These are phyloP conservation scores for Pollenia labialis DNA, from an alignment of 2,888 invertebrate species.

Conservation along the genomic window DNA sequence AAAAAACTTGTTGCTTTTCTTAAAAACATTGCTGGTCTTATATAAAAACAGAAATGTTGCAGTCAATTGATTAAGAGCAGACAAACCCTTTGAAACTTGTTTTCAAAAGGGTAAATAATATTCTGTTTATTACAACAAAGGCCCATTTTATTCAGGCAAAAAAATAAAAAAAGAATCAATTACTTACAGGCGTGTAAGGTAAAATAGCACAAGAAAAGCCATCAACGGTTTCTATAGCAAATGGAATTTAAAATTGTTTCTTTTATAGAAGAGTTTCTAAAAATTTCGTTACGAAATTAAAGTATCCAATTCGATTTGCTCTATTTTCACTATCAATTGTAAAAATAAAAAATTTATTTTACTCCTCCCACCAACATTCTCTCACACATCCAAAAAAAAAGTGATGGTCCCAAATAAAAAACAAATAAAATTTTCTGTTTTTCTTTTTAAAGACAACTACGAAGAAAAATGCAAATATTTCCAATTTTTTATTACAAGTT, in stretches of 20 bases:
- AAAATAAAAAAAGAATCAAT: too few species aligned
- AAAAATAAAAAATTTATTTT: slow-evolving; percentile 26
- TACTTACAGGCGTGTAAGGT: too few species aligned
- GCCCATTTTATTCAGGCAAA: neutral
- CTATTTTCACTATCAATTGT: neutral
- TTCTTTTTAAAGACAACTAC: neutral
- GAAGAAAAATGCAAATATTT: slow-evolving; percentile 62
- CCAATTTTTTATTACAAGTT: slow-evolving; percentile 58
- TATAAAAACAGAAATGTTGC: too few species aligned
- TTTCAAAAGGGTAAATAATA: too few species aligned
- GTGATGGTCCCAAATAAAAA: slow-evolving; percentile 50
- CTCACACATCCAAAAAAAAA: slow-evolving; percentile 12
- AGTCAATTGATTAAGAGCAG: too few species aligned
- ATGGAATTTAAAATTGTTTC: neutral
- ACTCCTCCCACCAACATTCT: neutral
- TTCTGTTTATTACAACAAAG: neutral
- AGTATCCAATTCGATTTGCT: neutral
- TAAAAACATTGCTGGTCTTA: too few species aligned
- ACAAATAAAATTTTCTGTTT: slow-evolving; percentile 28
- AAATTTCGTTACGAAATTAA: neutral
- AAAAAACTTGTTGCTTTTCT: too few species aligned
- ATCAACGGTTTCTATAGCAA: too few species aligned
- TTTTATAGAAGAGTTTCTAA: neutral
- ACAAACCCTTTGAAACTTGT: too few species aligned
- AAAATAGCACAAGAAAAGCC: too few species aligned